These are phyloP conservation scores for Donacobius atricapilla DNA, from an alignment of 2,113 vertebrate genomes.

Conservation along the genomic window DNA sequence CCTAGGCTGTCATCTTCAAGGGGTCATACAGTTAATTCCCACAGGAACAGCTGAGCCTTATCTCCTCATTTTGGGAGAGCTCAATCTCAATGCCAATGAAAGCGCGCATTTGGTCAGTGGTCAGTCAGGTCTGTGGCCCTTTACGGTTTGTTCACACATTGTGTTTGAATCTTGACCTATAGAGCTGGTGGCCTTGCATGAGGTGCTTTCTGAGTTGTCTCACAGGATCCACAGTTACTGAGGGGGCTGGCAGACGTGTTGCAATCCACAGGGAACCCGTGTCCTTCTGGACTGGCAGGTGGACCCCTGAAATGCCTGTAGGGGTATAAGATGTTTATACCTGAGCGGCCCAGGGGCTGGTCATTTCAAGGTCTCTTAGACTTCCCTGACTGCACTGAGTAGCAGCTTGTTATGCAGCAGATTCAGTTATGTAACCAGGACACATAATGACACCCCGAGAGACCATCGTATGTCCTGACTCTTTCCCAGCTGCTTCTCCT, in stretches of 20 bases:
- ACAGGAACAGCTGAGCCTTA: neutral
- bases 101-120: rapidly evolving
- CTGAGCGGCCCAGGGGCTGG: neutral
- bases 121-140: neutral
- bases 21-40: neutral
- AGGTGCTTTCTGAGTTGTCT: neutral
- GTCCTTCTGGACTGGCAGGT: neutral
- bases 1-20: neutral
- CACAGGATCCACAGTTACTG: neutral
- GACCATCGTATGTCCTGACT: neutral
- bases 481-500: neutral
- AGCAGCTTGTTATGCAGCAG: too few relatives aligned
- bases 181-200: neutral
- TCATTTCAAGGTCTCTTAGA: neutral
- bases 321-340: neutral
- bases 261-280: neutral
- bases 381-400: neutral
- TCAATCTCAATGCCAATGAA: neutral
- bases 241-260: neutral
- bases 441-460: neutral
- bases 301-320: too few relatives aligned
- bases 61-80: neutral
- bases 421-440: neutral
- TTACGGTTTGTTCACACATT: neutral
- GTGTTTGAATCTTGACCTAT: neutral